Base-by-base conservation (phyloP, 2,888 invertebrate genomes). In the Himalopsyche anomala region DNA sequence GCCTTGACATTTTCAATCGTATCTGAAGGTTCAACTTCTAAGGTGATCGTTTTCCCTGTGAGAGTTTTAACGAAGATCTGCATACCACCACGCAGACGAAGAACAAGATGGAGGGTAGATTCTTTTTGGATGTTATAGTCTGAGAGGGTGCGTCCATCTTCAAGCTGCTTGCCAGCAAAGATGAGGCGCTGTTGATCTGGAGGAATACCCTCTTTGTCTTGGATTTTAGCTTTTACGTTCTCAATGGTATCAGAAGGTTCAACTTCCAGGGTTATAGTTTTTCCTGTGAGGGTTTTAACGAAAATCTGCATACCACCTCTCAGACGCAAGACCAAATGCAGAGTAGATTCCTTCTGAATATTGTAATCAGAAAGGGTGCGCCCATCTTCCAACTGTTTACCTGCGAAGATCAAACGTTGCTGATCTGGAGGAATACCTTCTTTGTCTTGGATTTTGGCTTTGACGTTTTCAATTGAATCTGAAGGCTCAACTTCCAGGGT, bases 61-160 rank as follows among this genome's bases (percentile, higher is more conserved):
- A 98, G 94, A 91, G 98, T 98, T 92, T 98, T 98, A 88, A 98
- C 98, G 92, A 98, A 99, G 92, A 99, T 99, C 95, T 99, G 98
- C 98, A 98, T 98, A 51, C 51, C 51, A 15, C 95, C 95, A 89
- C 95, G 91, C 51, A 95, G 92, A 89, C 95, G 92, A 69, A 94
- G 90, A 12, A 94, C 94, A 88, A 94, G 91, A 89, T 94, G 94
- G 36, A 94, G 91, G 2, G 94, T 94, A 0, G 94, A 94, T 89
- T 94, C 94, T 90, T 95, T 94, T 90, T 95, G 95, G 89, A 95
- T 94, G 89, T 95, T 95, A 90, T 95, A 94, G 90, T 95, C 97
- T 8, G 95, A 96, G 69, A 97, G 91, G 11, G 97, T 97, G n/a
- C 96, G 94, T 12, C 96, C 97, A 94, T 97, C 97, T 92, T 97